Evolutionary conservation across 2,888 invertebrate species (phyloP), one percentile per base, ranked within the genome.

Genomic region (Drosophila atroscutellata): DNA sequence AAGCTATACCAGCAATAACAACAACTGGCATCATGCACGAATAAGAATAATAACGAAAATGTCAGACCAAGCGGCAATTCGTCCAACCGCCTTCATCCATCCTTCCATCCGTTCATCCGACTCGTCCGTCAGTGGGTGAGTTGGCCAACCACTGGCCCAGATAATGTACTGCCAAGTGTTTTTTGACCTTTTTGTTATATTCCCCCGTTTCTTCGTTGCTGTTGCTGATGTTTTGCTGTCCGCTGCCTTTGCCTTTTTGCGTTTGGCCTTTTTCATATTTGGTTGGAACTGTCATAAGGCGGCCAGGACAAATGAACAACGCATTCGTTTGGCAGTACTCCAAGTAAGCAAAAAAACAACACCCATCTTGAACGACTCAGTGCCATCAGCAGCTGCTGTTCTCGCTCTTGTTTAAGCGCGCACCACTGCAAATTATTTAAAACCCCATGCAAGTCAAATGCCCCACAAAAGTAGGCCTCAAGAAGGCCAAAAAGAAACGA

Each of bases 111-210:
- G 28, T 56, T 54, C 52, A 55, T 56, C 66, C 56, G 56, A 60
- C 54, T 20, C 61, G 52, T 59, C 75, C 4, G 75, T 64, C 71
- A 63, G 86, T 75, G 59, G 61, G 65, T 49, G 52, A 59, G 69
- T 66, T 67, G 71, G 75, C 70, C 80, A 82, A 74, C 67, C 87
- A 83, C 49, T 85, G 86, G 88, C 88, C 88, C 83, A 85, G 82
- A 82, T 88, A 86, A 88, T 88, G 82, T 88, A 86, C 84, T 88
- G 88, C 84, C 86, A 86, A 86, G 86, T 86, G 89, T 86, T 84
- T 86, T 37, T 77, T 80, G 88, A 86, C 86, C 89, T 86, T 88
- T 83, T 82, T 67, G 47, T 62, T 15, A 45, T 39, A 34, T 20
- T 26, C 61, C 45, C 34, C 39, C 59, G 30, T 56, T 52, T 59